These are phyloP conservation scores for Merodon equestris DNA, from an alignment of 2,888 invertebrate genomes.

Conservation along the genomic window DNA sequence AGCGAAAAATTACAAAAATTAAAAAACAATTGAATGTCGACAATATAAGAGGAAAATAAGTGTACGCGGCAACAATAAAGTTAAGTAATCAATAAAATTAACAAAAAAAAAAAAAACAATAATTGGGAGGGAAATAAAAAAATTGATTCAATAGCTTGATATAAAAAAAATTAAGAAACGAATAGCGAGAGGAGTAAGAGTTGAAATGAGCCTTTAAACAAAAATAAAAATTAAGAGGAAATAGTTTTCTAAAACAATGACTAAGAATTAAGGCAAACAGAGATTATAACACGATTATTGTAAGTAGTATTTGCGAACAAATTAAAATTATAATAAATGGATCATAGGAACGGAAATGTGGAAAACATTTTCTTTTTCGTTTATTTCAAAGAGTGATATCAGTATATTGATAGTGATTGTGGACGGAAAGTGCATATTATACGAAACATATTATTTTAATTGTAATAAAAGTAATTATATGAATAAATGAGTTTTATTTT, in stretches of 20 bases:
- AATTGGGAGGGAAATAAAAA: constrained; percentile 13
- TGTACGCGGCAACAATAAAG: constrained; percentile 13
- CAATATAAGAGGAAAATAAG: constrained; percentile 41
- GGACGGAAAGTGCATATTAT: constrained; percentile 59
- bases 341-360: background rate
- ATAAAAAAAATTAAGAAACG: constrained; percentile 14
- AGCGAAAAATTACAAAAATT: too few species aligned
- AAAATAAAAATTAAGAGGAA: constrained; percentile 22
- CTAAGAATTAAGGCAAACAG: constrained; percentile 25
- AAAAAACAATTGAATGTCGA: constrained; percentile 40
- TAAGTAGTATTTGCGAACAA: background rate
- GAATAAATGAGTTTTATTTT: constrained; percentile 14
- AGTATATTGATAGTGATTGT: constrained; percentile 34
- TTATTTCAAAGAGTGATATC: constrained; percentile 65
- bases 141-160: constrained; percentile 23
- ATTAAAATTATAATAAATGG: constrained; percentile 12
- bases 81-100: constrained; percentile 23
- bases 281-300: too few species aligned
- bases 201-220: constrained; percentile 49
- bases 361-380: constrained; percentile 21
- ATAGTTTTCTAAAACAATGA: constrained; percentile 53
- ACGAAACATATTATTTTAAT: constrained; percentile 62
- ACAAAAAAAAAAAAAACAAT: background rate
- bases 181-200: constrained; percentile 10
- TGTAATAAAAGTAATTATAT: constrained; percentile 56